A percentile compares a stretch with the other conserved stretches of the same genome.
phyloP scores from a whole-genome alignment of 1,140 invertebrate genomes.

The Megalopta genalis region DNA sequence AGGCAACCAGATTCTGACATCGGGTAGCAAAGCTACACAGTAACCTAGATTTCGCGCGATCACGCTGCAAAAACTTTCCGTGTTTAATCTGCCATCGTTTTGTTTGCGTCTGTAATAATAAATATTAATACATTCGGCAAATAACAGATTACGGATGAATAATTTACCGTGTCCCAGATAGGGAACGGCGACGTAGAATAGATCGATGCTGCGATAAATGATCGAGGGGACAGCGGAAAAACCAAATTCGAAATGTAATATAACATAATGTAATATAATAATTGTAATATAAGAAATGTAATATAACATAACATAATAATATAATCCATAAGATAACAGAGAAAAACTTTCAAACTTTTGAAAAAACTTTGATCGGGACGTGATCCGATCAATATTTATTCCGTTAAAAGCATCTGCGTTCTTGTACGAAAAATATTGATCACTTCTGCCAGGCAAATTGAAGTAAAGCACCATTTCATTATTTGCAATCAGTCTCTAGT shows the following conservation, averaged over 20 bases:
- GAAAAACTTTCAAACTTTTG: background rate
- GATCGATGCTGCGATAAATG: background rate
- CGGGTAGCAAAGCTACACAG: background rate
- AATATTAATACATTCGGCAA: constrained; percentile 33
- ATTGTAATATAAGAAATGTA: too few species aligned
- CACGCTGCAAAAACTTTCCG: background rate
- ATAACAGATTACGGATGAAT: constrained; percentile 28
- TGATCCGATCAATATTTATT: background rate
- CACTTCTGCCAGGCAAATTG: background rate
- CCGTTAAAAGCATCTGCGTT: background rate
- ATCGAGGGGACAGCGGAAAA: too few species aligned
- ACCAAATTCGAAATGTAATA: background rate
- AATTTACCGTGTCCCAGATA: background rate
- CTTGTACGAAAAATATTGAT: background rate
- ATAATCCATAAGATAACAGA: too few species aligned
- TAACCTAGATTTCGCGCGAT: background rate
- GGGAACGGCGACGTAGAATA: background rate
- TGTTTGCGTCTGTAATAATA: constrained; percentile 17
- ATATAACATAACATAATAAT: too few species aligned
- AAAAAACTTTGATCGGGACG: background rate
- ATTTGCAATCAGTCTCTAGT: too few species aligned
- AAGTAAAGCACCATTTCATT: background rate
- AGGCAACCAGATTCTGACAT: background rate
- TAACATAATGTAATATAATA: too few species aligned
- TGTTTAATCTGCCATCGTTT: constrained; percentile 26